A percentile compares a stretch with the other conserved stretches of the same genome.
Evolutionary conservation across 2,888 invertebrate species (phyloP).

Genomic region (Dasypogon diadema): DNA sequence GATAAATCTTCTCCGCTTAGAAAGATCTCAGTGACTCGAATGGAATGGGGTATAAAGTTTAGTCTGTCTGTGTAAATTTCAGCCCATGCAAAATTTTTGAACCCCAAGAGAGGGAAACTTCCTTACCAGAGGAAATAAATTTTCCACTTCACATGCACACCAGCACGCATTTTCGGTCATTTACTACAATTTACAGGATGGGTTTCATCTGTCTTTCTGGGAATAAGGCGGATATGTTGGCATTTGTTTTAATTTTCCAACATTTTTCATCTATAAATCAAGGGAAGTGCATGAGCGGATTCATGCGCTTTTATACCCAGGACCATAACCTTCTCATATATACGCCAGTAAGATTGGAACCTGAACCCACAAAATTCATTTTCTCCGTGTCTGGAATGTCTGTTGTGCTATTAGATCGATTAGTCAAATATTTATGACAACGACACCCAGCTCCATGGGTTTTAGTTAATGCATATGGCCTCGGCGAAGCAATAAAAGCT

Average conservation of each 20-base stretch:
- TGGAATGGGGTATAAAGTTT: not conserved
- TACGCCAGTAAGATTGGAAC: too few species aligned
- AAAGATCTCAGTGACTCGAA: not conserved
- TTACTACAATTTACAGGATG: conserved; percentile 40
- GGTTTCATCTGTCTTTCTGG: conserved; percentile 12
- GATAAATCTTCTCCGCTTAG: conserved; percentile 49
- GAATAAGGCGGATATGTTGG: conserved; percentile 27
- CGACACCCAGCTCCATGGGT: conserved; percentile 44
- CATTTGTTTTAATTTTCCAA: conserved; percentile 46
- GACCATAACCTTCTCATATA: too few species aligned
- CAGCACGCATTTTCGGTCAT: conserved; percentile 29
- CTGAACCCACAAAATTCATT: conserved; percentile 13
- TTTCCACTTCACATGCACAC: conserved; percentile 31
- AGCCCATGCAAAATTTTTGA: not conserved
- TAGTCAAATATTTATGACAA: conserved; percentile 55
- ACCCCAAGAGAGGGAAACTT: not conserved
- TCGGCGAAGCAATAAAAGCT: conserved; percentile 12
- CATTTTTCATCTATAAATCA: conserved; percentile 44
- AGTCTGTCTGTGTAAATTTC: too few species aligned
- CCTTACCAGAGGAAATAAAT: conserved; percentile 18
- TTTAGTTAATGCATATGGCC: conserved; percentile 11
- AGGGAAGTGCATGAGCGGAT: conserved; percentile 23
- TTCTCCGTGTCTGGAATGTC: conserved; percentile 25
- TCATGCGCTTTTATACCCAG: not conserved
- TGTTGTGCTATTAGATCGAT: conserved; percentile 52